phyloP scores from a whole-genome alignment of 1,140 invertebrate species.

The Bombus balteatus region DNA sequence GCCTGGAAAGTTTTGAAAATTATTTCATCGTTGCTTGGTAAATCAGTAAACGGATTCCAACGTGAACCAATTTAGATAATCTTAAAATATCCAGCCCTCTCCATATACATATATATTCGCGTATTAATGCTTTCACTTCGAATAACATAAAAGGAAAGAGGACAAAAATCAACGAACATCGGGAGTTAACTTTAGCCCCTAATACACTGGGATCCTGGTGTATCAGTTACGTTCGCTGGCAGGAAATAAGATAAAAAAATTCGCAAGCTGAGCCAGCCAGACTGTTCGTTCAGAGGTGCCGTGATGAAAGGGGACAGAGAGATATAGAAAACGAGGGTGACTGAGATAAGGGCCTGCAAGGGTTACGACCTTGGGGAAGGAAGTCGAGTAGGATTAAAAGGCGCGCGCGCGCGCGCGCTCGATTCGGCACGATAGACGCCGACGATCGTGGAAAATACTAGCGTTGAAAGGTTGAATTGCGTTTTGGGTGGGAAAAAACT shows the following conservation, averaged over 20 bases:
- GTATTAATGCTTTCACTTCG: background rate
- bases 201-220: background rate
- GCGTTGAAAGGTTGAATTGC: background rate
- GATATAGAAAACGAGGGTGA: constrained; percentile 58
- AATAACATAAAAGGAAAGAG: background rate
- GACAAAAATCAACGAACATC: background rate
- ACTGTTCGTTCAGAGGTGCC: background rate
- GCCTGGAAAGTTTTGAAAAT: no score
- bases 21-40: no score
- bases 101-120: no score
- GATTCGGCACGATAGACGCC: constrained; percentile 21
- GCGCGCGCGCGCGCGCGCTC: constrained; percentile 5
- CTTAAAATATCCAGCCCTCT: background rate
- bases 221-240: constrained; percentile 49
- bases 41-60: no score
- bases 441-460: constrained; percentile 35
- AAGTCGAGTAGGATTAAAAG: constrained; percentile 57
- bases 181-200: constrained; percentile 9
- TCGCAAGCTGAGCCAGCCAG: constrained; percentile 26
- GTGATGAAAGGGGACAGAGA: constrained; percentile 22
- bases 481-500: background rate
- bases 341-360: constrained; percentile 58
- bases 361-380: constrained; percentile 52
- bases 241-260: constrained; percentile 55
- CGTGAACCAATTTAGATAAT: background rate